Evolutionary conservation across 1,140 invertebrate genomes (phyloP), one percentile per base, ranked within the genome.

Genomic region (Meloidogyne chitwoodi): DNA sequence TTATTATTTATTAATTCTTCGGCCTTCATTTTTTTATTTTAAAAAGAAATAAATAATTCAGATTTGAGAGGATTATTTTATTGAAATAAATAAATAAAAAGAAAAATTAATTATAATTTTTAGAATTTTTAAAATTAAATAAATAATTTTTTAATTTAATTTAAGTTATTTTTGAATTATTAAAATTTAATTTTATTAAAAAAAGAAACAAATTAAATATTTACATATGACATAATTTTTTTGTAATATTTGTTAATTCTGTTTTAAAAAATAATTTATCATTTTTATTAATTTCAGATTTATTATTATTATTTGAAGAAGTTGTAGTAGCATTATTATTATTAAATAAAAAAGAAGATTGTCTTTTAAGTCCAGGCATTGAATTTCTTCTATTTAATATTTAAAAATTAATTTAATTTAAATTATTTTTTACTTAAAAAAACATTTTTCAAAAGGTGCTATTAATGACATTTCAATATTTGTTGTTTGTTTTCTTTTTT

Each of bases 351-450:
- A 19, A 56, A 56, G 48, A 56, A n/a, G 48, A n/a, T 56, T 41
- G n/a, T 12, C 62, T 22, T 48, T 29, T 48, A 27, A 34, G 56
- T 16, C n/a, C 56, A 27, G 70, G 70, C 70, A 73, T 63, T n/a
- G 70, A 73, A 62, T 73, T 73, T 29, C 70, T 61, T 62, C 69
- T n/a, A n/a, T 71, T 24, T 22, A 56, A 71, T 19, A 41, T 5
- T 31, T n/a, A 38, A 38, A 66, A 29, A 3, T 14, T n/a, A 48
- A 41, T 4, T 44, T 44, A 44, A 44, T 44, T 44, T 16, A 6
- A 16, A 16, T 44, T 44, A 70, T 0, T 48, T 38, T 27, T n/a
- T 27, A 71, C 68, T 71, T 71, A 24, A 71, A 11, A 48, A 71
- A 56, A 6, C 27, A 22, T 29, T 16, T 2, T 12, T 72, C 70